Conservation (phyloP, 2,797 vertebrate genomes). For the Triplophysa bombifrons region DNA sequence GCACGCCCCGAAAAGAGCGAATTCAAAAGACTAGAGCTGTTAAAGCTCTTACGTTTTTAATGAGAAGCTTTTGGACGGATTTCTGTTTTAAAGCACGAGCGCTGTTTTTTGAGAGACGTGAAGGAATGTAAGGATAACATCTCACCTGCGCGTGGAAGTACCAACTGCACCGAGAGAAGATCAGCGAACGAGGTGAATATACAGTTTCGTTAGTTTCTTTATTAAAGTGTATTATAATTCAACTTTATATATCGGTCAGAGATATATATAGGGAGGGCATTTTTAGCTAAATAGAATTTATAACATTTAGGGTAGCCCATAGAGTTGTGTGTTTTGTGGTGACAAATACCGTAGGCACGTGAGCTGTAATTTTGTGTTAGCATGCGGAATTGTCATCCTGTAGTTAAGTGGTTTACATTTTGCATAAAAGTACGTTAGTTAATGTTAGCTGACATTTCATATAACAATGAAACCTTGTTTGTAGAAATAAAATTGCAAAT, state of each 20-base stretch:
- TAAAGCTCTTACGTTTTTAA: slow-evolving; percentile 14
- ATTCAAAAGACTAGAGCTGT: slow-evolving; percentile 29
- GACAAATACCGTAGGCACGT: background rate
- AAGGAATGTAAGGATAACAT: slow-evolving; percentile 71
- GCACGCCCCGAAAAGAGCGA: slow-evolving; percentile 54
- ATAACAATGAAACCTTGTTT: too few species aligned
- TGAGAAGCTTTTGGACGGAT: slow-evolving; percentile 16
- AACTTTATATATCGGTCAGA: background rate
- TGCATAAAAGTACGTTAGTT: too few species aligned
- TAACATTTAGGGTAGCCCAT: too few species aligned
- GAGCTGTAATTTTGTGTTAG: too few species aligned
- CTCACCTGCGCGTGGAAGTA: slow-evolving; percentile 51
- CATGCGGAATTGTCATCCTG: background rate
- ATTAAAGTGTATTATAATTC: background rate
- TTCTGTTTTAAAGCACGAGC: slow-evolving; percentile 20
- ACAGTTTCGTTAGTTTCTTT: background rate
- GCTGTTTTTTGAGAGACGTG: slow-evolving; percentile 50
- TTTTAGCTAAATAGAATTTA: too few species aligned
- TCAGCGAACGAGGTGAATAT: slow-evolving; percentile 26
- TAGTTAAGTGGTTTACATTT: too few species aligned
- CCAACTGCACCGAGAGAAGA: slow-evolving; percentile 8
- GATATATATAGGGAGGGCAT: too few species aligned
- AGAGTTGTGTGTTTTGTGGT: too few species aligned
- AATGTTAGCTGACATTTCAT: too few species aligned
- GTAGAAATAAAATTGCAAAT: too few species aligned